These are phyloP conservation scores for Mus minutoides DNA, from an alignment of 2,797 vertebrate genomes.

Conservation along the genomic window DNA sequence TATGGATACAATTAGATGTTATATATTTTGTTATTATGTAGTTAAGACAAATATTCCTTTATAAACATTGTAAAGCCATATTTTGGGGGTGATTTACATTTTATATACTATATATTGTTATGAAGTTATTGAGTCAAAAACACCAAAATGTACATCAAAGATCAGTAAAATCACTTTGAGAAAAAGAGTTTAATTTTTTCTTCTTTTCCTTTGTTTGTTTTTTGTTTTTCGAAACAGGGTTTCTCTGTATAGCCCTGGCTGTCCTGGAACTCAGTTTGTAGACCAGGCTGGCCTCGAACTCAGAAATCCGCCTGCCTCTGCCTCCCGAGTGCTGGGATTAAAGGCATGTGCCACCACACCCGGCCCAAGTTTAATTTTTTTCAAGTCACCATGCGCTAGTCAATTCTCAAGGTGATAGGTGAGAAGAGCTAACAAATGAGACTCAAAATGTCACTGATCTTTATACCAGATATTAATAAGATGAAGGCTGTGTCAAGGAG, in stretches of 20 bases:
- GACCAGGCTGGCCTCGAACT: no score
- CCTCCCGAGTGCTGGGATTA: no score
- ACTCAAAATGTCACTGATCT: not conserved
- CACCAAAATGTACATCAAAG: not conserved
- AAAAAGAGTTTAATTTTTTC: not conserved
- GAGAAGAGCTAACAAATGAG: not conserved
- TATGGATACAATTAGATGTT: not conserved
- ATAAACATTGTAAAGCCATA: not conserved
- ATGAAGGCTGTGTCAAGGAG: not conserved
- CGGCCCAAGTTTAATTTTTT: no score
- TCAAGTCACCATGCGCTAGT: not conserved
- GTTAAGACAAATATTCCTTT: slow-evolving; percentile 1
- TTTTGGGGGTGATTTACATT: slow-evolving; percentile 43
- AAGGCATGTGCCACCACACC: no score
- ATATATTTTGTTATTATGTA: not conserved
- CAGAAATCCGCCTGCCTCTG: no score
- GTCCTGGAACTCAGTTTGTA: no score
- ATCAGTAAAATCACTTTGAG: slow-evolving; percentile 40
- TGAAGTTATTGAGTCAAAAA: not conserved
- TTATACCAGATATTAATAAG: not conserved
- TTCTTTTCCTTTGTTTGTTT: no score
- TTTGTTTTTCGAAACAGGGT: no score
- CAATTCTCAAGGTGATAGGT: not conserved
- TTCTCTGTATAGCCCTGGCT: no score
- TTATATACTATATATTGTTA: not conserved